phyloP scores from a whole-genome alignment of 2,888 invertebrate species.

The Nysson spinosus region DNA sequence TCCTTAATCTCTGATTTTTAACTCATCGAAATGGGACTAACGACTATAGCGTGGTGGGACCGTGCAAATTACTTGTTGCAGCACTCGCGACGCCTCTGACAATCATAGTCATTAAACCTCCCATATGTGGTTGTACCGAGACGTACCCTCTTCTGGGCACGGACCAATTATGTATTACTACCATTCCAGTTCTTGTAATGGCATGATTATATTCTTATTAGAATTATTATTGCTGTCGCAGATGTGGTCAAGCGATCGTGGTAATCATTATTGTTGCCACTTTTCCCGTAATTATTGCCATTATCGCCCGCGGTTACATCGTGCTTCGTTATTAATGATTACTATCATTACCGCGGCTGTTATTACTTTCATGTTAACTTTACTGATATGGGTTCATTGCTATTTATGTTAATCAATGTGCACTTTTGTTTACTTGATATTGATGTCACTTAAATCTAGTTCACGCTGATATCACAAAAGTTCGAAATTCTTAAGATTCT shows the following conservation, averaged over 20 bases:
- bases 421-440: no score
- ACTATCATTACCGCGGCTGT: not conserved
- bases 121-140: slow-evolving; percentile 12
- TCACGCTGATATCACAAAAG: no score
- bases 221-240: slow-evolving; percentile 42
- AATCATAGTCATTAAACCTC: slow-evolving; percentile 51
- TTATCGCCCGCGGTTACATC: not conserved
- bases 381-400: no score
- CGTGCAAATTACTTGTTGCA: slow-evolving; percentile 54
- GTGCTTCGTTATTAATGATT: not conserved
- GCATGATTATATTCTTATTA: slow-evolving; percentile 50
- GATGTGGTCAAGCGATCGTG: slow-evolving; percentile 11
- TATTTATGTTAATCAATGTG: no score
- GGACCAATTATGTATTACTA: slow-evolving; percentile 49
- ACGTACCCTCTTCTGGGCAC: slow-evolving; percentile 32
- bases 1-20: no score
- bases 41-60: slow-evolving; percentile 25
- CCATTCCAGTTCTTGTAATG: slow-evolving; percentile 44
- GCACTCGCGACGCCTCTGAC: slow-evolving; percentile 43
- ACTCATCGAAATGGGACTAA: slow-evolving; percentile 31
- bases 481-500: no score
- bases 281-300: slow-evolving; percentile 36
- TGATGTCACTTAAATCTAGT: no score
- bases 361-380: not conserved
- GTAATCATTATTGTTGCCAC: slow-evolving; percentile 41